These are phyloP conservation scores for Aselliscus stoliczkanus DNA, from an alignment of 2,797 vertebrate genomes.

Conservation along the genomic window DNA sequence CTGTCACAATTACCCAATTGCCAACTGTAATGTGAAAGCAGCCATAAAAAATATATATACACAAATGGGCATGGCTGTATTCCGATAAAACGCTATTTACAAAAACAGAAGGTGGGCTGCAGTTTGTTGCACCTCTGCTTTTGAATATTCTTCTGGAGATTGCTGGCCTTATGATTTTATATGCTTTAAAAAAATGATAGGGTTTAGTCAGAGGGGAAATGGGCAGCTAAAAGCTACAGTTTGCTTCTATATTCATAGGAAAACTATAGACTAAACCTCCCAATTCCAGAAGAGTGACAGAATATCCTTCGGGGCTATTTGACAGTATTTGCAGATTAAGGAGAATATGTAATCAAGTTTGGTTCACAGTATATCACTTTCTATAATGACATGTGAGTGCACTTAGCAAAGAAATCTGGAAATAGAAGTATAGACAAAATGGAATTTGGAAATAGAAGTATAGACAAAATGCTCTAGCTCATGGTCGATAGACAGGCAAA, in stretches of 20 bases:
- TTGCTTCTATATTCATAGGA: slow-evolving; percentile 23
- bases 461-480: background rate
- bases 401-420: background rate
- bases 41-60: background rate
- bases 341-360: slow-evolving; percentile 10
- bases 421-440: slow-evolving; percentile 21
- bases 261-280: background rate
- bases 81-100: background rate
- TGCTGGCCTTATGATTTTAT: background rate
- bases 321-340: slow-evolving; percentile 20
- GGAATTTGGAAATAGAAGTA: slow-evolving; percentile 15
- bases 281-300: background rate
- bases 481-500: background rate
- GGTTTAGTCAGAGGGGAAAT: background rate
- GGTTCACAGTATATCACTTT: background rate
- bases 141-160: background rate
- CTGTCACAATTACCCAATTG: background rate
- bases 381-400: background rate
- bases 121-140: background rate
- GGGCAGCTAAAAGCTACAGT: background rate
- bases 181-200: background rate
- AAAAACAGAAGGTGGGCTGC: background rate
- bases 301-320: background rate
- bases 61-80: background rate
- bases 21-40: background rate